Evolutionary conservation across 2,888 invertebrate species (phyloP), one percentile per base, ranked within the genome.

Genomic region (Euphydryas editha): DNA sequence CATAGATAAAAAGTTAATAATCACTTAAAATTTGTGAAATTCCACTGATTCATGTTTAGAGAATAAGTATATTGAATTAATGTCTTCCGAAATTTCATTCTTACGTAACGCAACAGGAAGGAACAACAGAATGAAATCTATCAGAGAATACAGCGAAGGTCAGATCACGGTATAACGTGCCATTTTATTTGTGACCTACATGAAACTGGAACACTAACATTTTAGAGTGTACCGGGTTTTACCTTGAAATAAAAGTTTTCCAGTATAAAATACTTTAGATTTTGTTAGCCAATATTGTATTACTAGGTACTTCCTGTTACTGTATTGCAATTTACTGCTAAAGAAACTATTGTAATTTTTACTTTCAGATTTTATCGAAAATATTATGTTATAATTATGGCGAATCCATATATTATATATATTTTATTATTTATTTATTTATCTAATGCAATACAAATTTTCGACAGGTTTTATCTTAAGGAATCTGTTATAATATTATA

Each of bases 121-220:
- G 15, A 44, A 44, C 42, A 44, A 44, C 15, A n/a, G n/a, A 44
- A 44, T n/a, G 42, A 44, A 44, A 44, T 44, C 42, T 44, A 44
- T 44, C 42, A n/a, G 42, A n/a, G n/a, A 44, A 39, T 39, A 6
- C 15, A 15, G 42, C 42, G 42, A 44, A 44, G 42, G 42, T 44
- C 42, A 15, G 39, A 39, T 39, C 39, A 44, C 42, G 42, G 15
- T n/a, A 44, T 44, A 44, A 44, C n/a, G 42, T 44, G 42, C 42
- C 42, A 44, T 44, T 44, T n/a, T n/a, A 13, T 44, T 44, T 44
- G 42, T 44, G 42, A 44, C 42, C 42, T n/a, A 44, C 42, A 44
- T 44, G 15, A 44, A 44, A 44, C n/a, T 44, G 42, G 42, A n/a
- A n/a, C 42, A 44, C 15, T 44, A 44, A 44, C 15, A 44, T 13